A percentile compares a stretch with the other conserved stretches of the same genome.
Conservation (phyloP, 1,140 invertebrate genomes). For the Bacillus rossius region DNA sequence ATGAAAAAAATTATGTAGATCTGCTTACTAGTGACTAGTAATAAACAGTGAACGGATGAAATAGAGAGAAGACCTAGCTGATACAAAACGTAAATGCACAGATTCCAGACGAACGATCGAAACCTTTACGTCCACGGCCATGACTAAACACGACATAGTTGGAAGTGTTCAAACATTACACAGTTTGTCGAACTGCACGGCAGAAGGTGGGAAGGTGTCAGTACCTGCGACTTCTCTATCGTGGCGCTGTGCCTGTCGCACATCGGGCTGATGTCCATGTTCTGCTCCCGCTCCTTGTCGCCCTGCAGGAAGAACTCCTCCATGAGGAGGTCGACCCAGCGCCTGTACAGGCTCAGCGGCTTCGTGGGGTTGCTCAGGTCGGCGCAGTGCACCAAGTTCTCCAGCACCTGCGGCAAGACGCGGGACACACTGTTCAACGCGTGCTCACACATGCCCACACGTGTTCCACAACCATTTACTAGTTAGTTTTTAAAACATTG, state of each 20-base stretch:
- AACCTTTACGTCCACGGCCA: too few species aligned
- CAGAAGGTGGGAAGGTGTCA: too few species aligned
- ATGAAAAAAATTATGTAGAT: too few species aligned
- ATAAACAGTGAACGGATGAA: too few species aligned
- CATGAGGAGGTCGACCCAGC: constrained; percentile 92
- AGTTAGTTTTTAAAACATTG: background rate
- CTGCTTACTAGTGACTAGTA: too few species aligned
- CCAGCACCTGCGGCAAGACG: constrained; percentile 68
- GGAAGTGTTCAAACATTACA: too few species aligned
- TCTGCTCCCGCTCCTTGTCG: constrained; percentile 85
- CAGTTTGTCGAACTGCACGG: too few species aligned
- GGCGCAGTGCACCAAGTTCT: constrained; percentile 98
- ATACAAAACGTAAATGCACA: too few species aligned
- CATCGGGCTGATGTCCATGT: constrained; percentile 96
- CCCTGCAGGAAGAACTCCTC: constrained; percentile 98
- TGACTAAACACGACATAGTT: too few species aligned
- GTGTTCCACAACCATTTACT: background rate
- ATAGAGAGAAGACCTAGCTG: too few species aligned
- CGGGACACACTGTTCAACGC: background rate
- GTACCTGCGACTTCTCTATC: constrained; percentile 93
- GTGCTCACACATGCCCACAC: too few species aligned
- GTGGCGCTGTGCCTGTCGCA: constrained; percentile 93
- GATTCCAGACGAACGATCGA: too few species aligned
- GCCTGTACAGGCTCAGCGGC: constrained; percentile 85
- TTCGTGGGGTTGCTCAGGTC: constrained; percentile 99